These are phyloP conservation scores for Sebastes matsubarae DNA, from an alignment of 2,797 vertebrate species.

Conservation along the genomic window DNA sequence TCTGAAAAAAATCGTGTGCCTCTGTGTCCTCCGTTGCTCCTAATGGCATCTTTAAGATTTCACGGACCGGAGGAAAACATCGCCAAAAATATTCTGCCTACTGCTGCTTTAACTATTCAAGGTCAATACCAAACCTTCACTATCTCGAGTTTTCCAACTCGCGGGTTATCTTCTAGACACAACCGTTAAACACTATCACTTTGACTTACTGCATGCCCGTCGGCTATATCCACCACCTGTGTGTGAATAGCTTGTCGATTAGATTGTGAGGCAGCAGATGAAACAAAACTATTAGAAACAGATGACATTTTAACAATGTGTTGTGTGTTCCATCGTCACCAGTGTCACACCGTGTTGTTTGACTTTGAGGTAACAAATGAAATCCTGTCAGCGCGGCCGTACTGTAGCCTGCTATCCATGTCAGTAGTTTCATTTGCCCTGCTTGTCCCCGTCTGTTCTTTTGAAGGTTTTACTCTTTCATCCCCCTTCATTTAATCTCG, in stretches of 20 bases:
- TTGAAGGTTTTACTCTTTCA: conserved; percentile 74
- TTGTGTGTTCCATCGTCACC: conserved; percentile 24
- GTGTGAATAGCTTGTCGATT: background rate
- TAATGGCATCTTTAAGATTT: too few species aligned
- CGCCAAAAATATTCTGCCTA: too few species aligned
- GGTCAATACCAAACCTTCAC: too few species aligned
- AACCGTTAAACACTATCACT: background rate
- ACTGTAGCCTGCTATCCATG: conserved; percentile 29
- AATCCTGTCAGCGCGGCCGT: conserved; percentile 28
- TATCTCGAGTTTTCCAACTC: too few species aligned
- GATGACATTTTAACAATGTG: conserved; percentile 21
- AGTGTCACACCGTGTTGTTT: conserved; percentile 16
- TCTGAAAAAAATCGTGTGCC: too few species aligned
- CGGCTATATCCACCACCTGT: background rate
- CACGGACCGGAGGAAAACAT: too few species aligned
- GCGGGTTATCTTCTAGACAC: too few species aligned
- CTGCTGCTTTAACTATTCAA: too few species aligned
- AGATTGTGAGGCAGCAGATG: background rate
- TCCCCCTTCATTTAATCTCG: conserved; percentile 64
- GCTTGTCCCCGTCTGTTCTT: conserved; percentile 50
- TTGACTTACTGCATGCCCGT: background rate
- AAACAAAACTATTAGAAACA: conserved; percentile 19
- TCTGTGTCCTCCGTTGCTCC: too few species aligned
- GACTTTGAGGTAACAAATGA: conserved; percentile 46
- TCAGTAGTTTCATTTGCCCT: conserved; percentile 43